phyloP scores from a whole-genome alignment of 2,797 vertebrate genomes.

The Pangasius macronema region DNA sequence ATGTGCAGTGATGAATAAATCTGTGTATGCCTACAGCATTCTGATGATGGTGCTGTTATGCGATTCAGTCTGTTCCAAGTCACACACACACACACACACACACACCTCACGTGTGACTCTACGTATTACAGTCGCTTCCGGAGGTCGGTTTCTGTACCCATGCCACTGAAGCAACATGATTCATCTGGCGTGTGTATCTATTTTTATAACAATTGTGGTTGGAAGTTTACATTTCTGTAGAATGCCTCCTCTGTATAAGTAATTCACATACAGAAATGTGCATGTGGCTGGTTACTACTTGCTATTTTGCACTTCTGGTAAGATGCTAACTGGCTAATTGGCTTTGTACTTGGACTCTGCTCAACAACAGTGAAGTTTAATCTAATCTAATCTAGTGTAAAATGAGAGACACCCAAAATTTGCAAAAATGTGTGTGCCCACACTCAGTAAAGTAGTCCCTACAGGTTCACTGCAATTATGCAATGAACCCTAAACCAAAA shows the following conservation, averaged over 20 bases:
- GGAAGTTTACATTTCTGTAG: background rate
- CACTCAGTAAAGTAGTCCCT: background rate
- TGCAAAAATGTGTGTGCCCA: background rate
- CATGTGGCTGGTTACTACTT: background rate
- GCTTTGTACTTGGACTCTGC: background rate
- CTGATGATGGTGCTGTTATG: background rate
- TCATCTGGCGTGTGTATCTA: conserved; percentile 15
- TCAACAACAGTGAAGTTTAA: background rate
- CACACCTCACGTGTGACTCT: too few species aligned
- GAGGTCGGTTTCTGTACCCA: too few species aligned
- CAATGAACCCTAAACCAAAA: background rate
- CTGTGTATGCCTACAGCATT: conserved; percentile 16
- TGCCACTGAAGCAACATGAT: conserved; percentile 4
- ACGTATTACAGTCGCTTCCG: too few species aligned
- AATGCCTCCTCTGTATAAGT: background rate
- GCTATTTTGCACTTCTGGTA: background rate
- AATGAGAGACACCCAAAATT: background rate
- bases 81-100: too few species aligned
- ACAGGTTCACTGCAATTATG: background rate
- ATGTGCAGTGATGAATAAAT: conserved; percentile 1
- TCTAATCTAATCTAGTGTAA: background rate
- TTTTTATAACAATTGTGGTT: conserved; percentile 7
- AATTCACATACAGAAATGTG: background rate
- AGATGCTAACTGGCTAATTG: background rate
- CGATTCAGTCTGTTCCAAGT: background rate